Conservation (phyloP, 2,113 vertebrate species). For the Oncorhynchus clarkii region DNA sequence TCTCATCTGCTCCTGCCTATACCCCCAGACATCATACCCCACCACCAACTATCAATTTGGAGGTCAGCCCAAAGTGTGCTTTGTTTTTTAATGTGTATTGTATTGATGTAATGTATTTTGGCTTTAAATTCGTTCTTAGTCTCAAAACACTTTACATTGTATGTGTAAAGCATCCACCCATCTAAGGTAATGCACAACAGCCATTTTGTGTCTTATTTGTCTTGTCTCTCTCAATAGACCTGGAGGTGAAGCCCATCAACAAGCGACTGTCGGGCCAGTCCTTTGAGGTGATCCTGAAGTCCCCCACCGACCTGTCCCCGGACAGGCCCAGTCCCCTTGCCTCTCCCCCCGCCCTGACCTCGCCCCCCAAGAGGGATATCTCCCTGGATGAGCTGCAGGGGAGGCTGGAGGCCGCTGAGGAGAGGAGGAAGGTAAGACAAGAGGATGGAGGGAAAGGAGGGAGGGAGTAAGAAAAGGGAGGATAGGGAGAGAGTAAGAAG, state of each 20-base stretch:
- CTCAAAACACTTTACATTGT: not conserved
- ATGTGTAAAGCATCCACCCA: not conserved
- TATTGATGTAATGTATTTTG: not conserved
- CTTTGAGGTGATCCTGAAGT: conserved; percentile 88
- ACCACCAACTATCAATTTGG: conserved; percentile 84
- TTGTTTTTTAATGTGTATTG: not conserved
- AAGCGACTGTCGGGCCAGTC: conserved; percentile 88
- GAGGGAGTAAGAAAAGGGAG: conserved; percentile 86
- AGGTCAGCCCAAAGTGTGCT: conserved; percentile 65
- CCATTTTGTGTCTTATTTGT: conserved; percentile 10
- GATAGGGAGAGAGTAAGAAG: conserved; percentile 75
- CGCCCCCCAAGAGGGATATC: conserved; percentile 83
- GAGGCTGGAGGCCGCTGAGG: conserved; percentile 86
- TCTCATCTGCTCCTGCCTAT: conserved; percentile 88
- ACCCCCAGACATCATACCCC: conserved; percentile 79
- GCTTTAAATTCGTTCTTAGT: not conserved
- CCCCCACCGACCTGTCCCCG: conserved; percentile 81
- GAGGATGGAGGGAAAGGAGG: conserved; percentile 75
- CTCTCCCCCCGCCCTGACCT: conserved; percentile 82
- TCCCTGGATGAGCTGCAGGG: conserved; percentile 87
- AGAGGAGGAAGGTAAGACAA: conserved; percentile 80
- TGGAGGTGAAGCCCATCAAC: conserved; percentile 89
- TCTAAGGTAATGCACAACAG: not conserved
- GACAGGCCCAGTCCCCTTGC: conserved; percentile 77
- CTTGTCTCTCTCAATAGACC: conserved; percentile 66